These are phyloP conservation scores for Drosophila takahashii DNA, from an alignment of 1,140 invertebrate species.

Conservation along the genomic window DNA sequence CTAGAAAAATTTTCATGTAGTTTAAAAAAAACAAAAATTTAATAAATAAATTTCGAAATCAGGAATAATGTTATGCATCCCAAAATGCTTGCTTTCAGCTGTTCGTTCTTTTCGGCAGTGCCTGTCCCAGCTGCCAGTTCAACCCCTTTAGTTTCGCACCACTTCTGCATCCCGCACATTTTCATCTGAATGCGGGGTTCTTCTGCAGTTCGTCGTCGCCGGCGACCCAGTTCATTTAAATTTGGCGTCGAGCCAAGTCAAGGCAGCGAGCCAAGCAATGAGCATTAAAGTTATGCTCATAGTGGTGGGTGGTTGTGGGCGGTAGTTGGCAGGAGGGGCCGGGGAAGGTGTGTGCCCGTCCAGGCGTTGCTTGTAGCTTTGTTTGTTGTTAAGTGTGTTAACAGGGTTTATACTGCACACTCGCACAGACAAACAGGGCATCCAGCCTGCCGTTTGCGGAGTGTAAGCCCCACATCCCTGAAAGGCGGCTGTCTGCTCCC, in stretches of 20 bases:
- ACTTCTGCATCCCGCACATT: constrained; percentile 1
- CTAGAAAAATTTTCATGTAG: too few species aligned
- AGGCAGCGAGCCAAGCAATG: constrained; percentile 57
- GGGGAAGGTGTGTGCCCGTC: constrained; percentile 37
- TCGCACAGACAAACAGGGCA: constrained; percentile 25
- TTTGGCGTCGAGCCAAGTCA: constrained; percentile 69
- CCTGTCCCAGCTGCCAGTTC: constrained; percentile 6
- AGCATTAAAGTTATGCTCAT: constrained; percentile 78
- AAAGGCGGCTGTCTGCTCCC: constrained; percentile 35
- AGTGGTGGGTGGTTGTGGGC: constrained; percentile 35
- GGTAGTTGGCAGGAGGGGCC: not conserved
- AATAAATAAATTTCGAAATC: too few species aligned
- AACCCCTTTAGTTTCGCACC: constrained; percentile 5
- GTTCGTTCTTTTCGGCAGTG: too few species aligned
- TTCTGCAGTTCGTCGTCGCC: constrained; percentile 37
- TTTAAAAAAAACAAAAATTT: too few species aligned
- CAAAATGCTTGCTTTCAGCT: too few species aligned
- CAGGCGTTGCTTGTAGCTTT: constrained; percentile 63
- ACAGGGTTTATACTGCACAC: constrained; percentile 75
- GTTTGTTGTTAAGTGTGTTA: constrained; percentile 82
- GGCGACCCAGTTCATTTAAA: constrained; percentile 76
- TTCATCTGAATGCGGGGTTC: constrained; percentile 34
- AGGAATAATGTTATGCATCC: too few species aligned
- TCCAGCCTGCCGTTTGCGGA: constrained; percentile 4
- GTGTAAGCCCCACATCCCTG: constrained; percentile 11